These are phyloP conservation scores for Sweltsa coloradensis DNA, from an alignment of 1,140 invertebrate species.

Conservation along the genomic window DNA sequence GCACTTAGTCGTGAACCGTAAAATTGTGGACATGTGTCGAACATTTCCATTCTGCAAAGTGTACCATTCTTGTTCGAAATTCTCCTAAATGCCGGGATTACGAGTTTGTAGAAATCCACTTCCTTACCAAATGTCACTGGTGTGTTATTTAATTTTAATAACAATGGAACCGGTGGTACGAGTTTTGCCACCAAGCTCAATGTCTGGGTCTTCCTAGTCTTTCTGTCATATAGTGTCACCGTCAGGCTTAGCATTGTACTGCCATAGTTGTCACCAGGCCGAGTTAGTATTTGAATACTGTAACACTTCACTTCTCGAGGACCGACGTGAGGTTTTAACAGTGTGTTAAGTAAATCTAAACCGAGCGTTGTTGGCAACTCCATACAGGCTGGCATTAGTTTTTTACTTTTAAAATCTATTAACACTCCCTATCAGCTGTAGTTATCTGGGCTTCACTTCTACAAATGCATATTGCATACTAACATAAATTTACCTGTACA, in stretches of 20 bases:
- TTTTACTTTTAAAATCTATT: too few relatives aligned
- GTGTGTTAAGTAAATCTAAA: too few relatives aligned
- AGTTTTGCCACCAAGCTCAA: background rate
- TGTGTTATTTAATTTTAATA: background rate
- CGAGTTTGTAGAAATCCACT: constrained; percentile 2
- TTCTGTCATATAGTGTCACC: background rate
- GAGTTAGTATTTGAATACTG: too few relatives aligned
- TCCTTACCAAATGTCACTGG: background rate
- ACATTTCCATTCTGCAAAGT: background rate
- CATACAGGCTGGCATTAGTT: too few relatives aligned
- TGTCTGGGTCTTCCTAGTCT: background rate
- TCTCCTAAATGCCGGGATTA: background rate
- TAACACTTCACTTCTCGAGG: too few relatives aligned
- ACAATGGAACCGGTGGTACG: background rate
- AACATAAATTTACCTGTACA: too few relatives aligned
- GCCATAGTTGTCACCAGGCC: constrained; percentile 2
- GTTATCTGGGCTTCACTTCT: too few relatives aligned
- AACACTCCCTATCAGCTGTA: too few relatives aligned
- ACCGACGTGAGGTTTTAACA: too few relatives aligned
- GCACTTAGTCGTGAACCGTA: background rate
- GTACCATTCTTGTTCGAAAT: background rate
- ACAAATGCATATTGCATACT: too few relatives aligned
- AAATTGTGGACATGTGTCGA: background rate
- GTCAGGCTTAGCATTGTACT: background rate
- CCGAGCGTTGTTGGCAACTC: too few relatives aligned